Conservation (phyloP, 1,140 invertebrate species). For the Dreissena polymorpha region DNA sequence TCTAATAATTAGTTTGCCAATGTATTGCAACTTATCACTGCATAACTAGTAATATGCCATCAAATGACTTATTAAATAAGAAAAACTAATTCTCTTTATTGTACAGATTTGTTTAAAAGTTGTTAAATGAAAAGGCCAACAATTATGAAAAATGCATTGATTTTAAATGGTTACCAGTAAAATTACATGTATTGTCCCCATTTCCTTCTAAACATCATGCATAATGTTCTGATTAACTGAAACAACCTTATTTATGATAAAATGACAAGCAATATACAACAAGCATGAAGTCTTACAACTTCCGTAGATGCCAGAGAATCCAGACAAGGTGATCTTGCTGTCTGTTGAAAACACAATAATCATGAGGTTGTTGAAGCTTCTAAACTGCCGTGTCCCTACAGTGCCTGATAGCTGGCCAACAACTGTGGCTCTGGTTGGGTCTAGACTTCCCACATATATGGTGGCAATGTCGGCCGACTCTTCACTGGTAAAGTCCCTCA, state of each 20-base stretch:
- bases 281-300: constrained; percentile 27
- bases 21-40: too few species aligned
- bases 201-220: too few species aligned
- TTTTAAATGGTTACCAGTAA: too few species aligned
- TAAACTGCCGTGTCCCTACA: neutral
- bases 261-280: neutral
- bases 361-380: constrained; percentile 47
- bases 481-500: constrained; percentile 36
- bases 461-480: constrained; percentile 24
- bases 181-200: too few species aligned
- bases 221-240: neutral
- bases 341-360: constrained; percentile 44
- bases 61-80: too few species aligned
- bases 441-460: constrained; percentile 21
- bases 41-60: too few species aligned
- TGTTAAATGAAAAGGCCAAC: too few species aligned
- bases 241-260: neutral
- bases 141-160: too few species aligned
- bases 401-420: constrained; percentile 29
- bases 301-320: constrained; percentile 24
- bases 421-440: neutral
- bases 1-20: too few species aligned
- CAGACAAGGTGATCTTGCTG: neutral
- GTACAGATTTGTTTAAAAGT: too few species aligned
- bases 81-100: too few species aligned